Percentiles rank a stretch among this genome's conserved stretches.
phyloP scores from a whole-genome alignment of 2,888 invertebrate genomes.

The Habroteleia sp. region DNA sequence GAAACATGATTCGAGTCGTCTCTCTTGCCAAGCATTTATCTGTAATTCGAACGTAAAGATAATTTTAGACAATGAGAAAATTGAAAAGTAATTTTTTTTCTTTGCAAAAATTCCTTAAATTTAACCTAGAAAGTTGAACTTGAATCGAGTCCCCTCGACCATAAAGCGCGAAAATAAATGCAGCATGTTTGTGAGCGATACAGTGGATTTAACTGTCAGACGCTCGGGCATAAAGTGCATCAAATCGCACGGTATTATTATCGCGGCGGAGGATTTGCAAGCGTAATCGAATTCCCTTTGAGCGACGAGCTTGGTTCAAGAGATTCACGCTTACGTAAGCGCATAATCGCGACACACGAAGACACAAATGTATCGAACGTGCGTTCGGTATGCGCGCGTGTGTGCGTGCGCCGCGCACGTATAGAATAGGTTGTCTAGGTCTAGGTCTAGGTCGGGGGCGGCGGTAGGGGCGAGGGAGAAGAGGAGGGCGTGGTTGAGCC shows the following conservation, averaged over 20 bases:
- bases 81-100: no score
- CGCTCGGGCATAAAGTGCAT: no score
- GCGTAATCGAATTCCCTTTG: slow-evolving; percentile 49
- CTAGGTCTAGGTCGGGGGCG: slow-evolving; percentile 77
- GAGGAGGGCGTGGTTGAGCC: slow-evolving; percentile 60
- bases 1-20: no score
- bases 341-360: slow-evolving; percentile 68
- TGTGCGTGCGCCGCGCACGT: slow-evolving; percentile 66
- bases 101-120: no score
- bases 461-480: slow-evolving; percentile 14
- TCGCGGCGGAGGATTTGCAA: slow-evolving; percentile 25
- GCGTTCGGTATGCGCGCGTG: slow-evolving; percentile 2
- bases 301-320: slow-evolving; percentile 40
- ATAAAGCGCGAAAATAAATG: neutral
- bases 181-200: slow-evolving; percentile 1
- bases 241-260: slow-evolving; percentile 21
- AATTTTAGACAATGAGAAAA: no score
- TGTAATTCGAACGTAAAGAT: no score
- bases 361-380: slow-evolving; percentile 53
- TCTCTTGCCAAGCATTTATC: no score
- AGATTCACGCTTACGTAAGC: slow-evolving; percentile 66
- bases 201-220: no score
- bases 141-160: no score
- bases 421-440: slow-evolving; percentile 71
- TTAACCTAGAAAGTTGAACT: no score